phyloP scores from a whole-genome alignment of 2,797 vertebrate species.

The Pogoniulus pusillus region DNA sequence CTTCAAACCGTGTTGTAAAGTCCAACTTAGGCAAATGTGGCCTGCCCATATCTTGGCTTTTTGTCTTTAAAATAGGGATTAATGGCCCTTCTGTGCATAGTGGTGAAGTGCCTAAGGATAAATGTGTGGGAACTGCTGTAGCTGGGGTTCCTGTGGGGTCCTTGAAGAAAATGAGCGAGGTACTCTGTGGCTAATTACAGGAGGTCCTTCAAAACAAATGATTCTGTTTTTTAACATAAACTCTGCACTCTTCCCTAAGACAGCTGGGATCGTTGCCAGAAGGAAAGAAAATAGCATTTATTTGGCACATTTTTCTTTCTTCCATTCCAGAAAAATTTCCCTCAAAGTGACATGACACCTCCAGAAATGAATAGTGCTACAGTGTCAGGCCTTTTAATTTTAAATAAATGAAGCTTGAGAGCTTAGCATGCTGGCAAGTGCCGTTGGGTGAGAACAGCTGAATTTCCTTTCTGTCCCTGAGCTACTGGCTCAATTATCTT shows the following conservation, averaged over 20 bases:
- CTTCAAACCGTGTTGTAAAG: not conserved
- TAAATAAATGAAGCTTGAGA: slow-evolving; percentile 50
- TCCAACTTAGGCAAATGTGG: not conserved
- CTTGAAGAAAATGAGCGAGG: not conserved
- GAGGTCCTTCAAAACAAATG: slow-evolving; percentile 39
- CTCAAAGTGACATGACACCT: slow-evolving; percentile 43
- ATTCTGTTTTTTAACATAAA: not conserved
- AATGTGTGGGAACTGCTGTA: not conserved
- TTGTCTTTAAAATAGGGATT: not conserved
- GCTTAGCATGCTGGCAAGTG: slow-evolving; percentile 27
- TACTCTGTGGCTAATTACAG: not conserved
- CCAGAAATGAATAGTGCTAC: slow-evolving; percentile 35
- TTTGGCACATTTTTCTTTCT: slow-evolving; percentile 33
- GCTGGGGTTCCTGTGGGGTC: not conserved
- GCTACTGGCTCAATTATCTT: not conserved
- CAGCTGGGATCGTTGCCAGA: not conserved
- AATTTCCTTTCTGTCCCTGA: slow-evolving; percentile 31
- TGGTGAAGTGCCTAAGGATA: not conserved
- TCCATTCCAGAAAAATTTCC: slow-evolving; percentile 37
- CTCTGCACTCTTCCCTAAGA: not conserved
- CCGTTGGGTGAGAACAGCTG: slow-evolving; percentile 32
- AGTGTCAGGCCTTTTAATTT: slow-evolving; percentile 53
- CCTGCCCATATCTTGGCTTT: not conserved
- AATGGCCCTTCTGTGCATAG: not conserved
- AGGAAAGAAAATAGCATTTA: slow-evolving; percentile 23